Conservation (phyloP, 2,113 vertebrate genomes). For the Balaeniceps rex region DNA sequence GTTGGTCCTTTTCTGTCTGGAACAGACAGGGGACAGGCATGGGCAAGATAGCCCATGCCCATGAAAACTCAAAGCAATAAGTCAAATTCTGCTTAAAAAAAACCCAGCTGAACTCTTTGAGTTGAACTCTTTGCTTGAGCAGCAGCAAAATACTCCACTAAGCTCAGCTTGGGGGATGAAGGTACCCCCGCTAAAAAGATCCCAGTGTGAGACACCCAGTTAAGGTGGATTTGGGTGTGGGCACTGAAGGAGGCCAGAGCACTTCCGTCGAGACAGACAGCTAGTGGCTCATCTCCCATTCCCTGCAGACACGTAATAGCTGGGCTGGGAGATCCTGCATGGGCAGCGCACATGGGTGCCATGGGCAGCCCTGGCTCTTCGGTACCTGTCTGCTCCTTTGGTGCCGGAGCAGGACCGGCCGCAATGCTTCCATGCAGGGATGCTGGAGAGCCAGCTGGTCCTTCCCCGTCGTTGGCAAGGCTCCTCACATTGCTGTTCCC, state of each 20-base stretch:
- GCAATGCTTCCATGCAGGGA: constrained; percentile 52
- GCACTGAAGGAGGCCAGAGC: neutral
- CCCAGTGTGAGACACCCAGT: fast-evolving
- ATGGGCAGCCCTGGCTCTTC: fast-evolving
- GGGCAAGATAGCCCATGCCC: neutral
- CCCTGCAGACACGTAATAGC: neutral
- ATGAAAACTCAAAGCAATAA: neutral
- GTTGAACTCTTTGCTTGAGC: neutral
- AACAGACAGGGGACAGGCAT: neutral
- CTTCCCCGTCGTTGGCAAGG: fast-evolving
- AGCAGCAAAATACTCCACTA: neutral
- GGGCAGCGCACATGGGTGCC: neutral
- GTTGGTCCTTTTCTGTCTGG: neutral
- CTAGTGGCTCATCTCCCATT: fast-evolving
- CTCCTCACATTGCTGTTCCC: neutral
- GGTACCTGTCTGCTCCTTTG: constrained; percentile 77
- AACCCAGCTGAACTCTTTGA: neutral
- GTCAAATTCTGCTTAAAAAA: neutral
- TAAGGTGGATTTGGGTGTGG: fast-evolving
- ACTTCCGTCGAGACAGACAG: fast-evolving
- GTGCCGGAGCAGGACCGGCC: constrained; percentile 24
- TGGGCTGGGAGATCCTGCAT: fast-evolving
- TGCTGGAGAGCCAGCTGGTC: neutral
- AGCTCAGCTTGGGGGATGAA: neutral
- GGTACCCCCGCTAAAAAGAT: neutral